Conservation (phyloP, 2,888 invertebrate species). For the Dryobotodes eremita region DNA sequence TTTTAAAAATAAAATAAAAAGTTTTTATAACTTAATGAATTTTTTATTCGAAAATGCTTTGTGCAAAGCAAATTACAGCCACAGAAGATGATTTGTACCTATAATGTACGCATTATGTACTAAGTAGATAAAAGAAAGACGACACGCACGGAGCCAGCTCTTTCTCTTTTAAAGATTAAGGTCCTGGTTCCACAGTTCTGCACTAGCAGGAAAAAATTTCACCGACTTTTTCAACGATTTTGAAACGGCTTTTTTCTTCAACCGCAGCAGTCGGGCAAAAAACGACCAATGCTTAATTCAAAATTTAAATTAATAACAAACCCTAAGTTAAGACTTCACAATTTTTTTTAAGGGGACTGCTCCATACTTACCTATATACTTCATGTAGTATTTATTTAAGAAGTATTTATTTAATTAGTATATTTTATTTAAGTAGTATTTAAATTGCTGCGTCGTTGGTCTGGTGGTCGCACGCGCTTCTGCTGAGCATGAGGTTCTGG, state of each 20-base stretch:
- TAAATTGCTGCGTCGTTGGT: neutral
- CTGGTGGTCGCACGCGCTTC: neutral
- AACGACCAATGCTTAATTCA: neutral
- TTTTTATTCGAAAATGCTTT: neutral
- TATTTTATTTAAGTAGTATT: neutral
- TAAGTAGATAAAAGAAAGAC: neutral
- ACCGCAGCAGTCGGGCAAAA: neutral
- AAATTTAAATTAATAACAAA: neutral
- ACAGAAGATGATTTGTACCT: neutral
- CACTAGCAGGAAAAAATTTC: conserved; percentile 19
- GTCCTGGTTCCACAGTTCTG: neutral
- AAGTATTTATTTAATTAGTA: neutral
- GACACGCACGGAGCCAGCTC: neutral
- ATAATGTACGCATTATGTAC: neutral
- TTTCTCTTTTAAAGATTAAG: conserved; percentile 20
- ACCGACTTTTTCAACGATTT: neutral
- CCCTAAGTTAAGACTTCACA: neutral
- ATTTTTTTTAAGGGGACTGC: neutral
- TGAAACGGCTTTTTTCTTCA: conserved; percentile 10
- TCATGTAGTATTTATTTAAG: too few relatives aligned
- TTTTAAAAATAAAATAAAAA: neutral
- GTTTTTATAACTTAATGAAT: neutral
- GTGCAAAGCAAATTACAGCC: neutral
- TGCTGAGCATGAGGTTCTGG: neutral
- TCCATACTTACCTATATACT: neutral